Evolutionary conservation across 2,888 invertebrate species (phyloP).

Genomic region (Spilosoma lubricipeda): DNA sequence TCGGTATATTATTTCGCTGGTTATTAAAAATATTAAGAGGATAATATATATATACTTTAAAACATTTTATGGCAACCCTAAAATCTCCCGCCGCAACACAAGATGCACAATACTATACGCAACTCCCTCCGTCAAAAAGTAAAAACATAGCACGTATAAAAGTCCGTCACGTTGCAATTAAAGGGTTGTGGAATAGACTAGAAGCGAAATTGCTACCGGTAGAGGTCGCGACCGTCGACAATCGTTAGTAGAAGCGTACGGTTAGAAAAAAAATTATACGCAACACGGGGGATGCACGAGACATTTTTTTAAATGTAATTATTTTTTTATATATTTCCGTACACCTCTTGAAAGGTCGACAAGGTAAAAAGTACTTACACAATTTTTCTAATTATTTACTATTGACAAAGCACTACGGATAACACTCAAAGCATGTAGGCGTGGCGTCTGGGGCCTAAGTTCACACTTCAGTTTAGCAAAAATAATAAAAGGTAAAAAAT

Average conservation of each 20-base stretch:
- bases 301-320: slow-evolving; percentile 51
- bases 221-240: slow-evolving; percentile 72
- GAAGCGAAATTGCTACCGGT: slow-evolving; percentile 62
- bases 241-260: slow-evolving; percentile 84
- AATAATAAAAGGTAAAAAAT: slow-evolving; percentile 44
- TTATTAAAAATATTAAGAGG: neutral
- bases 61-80: slow-evolving; percentile 59
- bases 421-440: slow-evolving; percentile 81
- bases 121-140: slow-evolving; percentile 75
- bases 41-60: neutral
- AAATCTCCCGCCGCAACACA: slow-evolving; percentile 74
- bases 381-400: slow-evolving; percentile 39
- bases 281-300: slow-evolving; percentile 85
- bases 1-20: neutral
- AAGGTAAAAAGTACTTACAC: slow-evolving; percentile 63
- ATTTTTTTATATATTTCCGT: slow-evolving; percentile 60
- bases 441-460: slow-evolving; percentile 66
- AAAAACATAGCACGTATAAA: slow-evolving; percentile 56
- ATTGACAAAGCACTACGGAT: slow-evolving; percentile 72
- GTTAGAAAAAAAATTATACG: slow-evolving; percentile 71
- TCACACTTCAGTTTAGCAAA: slow-evolving; percentile 63
- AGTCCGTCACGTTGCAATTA: slow-evolving; percentile 79
- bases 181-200: slow-evolving; percentile 85
- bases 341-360: slow-evolving; percentile 69
- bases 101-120: slow-evolving; percentile 85